Base-by-base conservation (phyloP, 2,888 invertebrate genomes). In the Osmoderma eremita region DNA sequence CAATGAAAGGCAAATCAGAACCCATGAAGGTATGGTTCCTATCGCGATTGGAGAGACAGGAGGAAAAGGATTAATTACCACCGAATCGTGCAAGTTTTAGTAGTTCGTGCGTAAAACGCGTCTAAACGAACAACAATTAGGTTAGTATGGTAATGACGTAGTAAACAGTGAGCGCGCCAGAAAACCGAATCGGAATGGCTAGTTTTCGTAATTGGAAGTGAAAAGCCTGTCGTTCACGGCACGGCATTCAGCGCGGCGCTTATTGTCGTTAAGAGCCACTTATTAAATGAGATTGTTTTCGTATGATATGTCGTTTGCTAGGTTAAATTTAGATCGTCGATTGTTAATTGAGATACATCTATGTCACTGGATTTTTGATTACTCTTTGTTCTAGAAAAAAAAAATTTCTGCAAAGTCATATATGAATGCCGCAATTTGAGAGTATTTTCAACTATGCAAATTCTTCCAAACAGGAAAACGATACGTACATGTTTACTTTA, bases 11-110 rank as follows among this genome's bases (percentile, higher is more conserved):
- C 54, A 94, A 94, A 81, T 91, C 94, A 2, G 94, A 94, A 70
- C 95, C 96, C 1, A 96, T 96, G 95, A 90, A 95, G 79, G 94
- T 95, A 17, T 96, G 95, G 92, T 93, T 95, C 83, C 83, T 96
- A 63, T 90, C 88, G 67, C 63, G 65, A 68, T 13, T 67, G 22
- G 36, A 67, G 39, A 38, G 42, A 30, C 20, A 67, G 39, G 22
- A 51, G 24, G 49, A 10, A 20, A 24, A 58, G 6, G 45, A 66
- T 36, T 66, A 66, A 66, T 62, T 39, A 13, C 48, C 30, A 30
- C 38, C 12, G 42, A 48, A 45, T 48, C 58, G 56, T 50, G 53
- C 30, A 18, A 24, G 45, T 24, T 48, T 45, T 18, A 49, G 38
- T 24, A 50, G 38, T 38, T 65, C 65, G 65, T 65, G 65, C 65